Evolutionary conservation across 1,140 invertebrate genomes (phyloP), one percentile per base, ranked within the genome.

Genomic region (roundworm (Caenorhabditis elegans)): DNA sequence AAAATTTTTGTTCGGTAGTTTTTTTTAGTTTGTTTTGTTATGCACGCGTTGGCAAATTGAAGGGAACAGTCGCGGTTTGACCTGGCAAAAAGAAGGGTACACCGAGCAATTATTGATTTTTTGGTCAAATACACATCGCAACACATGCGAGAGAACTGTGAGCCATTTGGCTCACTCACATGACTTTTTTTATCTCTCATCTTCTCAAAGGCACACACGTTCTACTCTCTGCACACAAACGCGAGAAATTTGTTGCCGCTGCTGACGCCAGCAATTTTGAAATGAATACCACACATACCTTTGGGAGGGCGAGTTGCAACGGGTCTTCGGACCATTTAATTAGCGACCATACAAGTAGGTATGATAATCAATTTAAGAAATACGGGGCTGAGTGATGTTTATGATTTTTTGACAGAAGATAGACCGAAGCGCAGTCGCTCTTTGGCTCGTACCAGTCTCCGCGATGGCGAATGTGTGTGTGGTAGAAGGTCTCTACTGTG

Each of bases 401-500:
- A 70, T 70, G 26, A n/a, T 70, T 70, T 70, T 70, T 70, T 70
- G 34, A 28, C 34, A 19, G 26, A 28, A 70, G 60, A 70, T 70
- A 43, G 34, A 70, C 53, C 53, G 53, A 60, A 60, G 53, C 60
- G 60, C 34, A 70, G 60, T 39, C 60, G 34, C 60, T 70, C 34
- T 36, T 70, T 70, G 60, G 60, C 55, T 70, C 34, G 60, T 70
- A 70, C 60, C 60, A 70, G 60, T 70, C 60, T 70, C 60, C 60
- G 60, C 60, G 34, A 70, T 70, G 60, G 60, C 60, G 60, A 43
- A 70, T 70, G 60, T 70, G 28, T 53, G 53, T 70, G 34, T 70
- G 60, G 60, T 34, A 70, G 60, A 70, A 70, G 60, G 60, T 70
- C 60, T 70, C 34, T 31, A 39, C 60, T 39, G 55, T 60, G 55